Evolutionary conservation across 1,140 invertebrate species (phyloP), one percentile per base, ranked within the genome.

Genomic region (Macrobrachium nipponense): DNA sequence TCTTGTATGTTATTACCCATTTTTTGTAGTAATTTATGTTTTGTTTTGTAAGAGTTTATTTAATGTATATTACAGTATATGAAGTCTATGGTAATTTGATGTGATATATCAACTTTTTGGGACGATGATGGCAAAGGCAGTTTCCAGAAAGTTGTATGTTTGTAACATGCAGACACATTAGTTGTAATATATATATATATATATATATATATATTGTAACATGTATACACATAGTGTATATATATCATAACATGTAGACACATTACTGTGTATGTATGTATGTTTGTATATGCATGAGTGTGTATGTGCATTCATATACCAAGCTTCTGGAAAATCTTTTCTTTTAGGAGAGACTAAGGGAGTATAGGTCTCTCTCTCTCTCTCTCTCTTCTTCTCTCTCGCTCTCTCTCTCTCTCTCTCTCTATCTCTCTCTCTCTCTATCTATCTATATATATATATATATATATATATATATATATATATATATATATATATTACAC

Each of bases 171-270:
- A 68, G 6, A 68, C 27, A 68, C 12, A 68, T 68, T 20, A 20
- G 27, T 68, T 20, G n/a, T 20, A 20, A 68, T 68, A 68, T 68
- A 68, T 68, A 68, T n/a, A 68, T n/a, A 68, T 68, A 68, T 68
- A 68, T n/a, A 68, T 68, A 68, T n/a, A 68, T 68, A 68, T 68
- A 68, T n/a, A 68, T 68, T n/a, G n/a, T n/a, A n/a, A n/a, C n/a
- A 68, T n/a, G 12, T 68, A 68, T 68, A 68, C 5, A 68, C 12
- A 68, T n/a, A 62, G n/a, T n/a, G n/a, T n/a, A n/a, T n/a, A n/a
- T n/a, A n/a, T n/a, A n/a, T n/a, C n/a, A n/a, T n/a, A n/a, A 62
- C 60, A 5, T 43, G 79, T 68, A 43, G 66, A 15, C 20, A 4
- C 43, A 27, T 80, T 4, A 12, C 20, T 80, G 18, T 81, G 64